Evolutionary conservation across 2,113 vertebrate genomes (phyloP), one percentile per base, ranked within the genome.

Genomic region (Junco hyemalis): DNA sequence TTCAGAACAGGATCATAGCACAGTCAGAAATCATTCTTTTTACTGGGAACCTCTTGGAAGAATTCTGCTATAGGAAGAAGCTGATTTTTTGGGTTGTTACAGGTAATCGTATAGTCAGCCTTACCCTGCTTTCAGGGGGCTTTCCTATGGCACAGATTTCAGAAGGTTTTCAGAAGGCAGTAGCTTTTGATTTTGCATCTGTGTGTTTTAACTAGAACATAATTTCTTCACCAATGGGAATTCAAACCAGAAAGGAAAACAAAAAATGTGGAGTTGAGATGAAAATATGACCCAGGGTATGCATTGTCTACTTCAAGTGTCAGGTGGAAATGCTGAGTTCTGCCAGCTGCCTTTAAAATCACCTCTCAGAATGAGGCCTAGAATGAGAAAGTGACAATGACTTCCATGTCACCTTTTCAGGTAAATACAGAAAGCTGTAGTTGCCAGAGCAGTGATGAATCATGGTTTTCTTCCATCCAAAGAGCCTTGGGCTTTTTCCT

Each of bases 401-500:
- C 35, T 45, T 84, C 56, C 14, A 45, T 50, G 72, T 94, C 68
- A 66, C 85, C 88, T 93, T 79, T 60, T 64, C 96, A 92, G 93
- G 80, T 95, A 63, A 84, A 72, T 70, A 25, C 45, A 74, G 63
- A 88, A 91, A 92, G 38, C 86, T 73, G 31, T 51, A 38, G 78
- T 74, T 93, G 80, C 78, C 50, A 63, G 78, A 76, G 26, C 51
- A 63, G 74, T 66, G 81, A 82, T 94, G 86, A 94, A 94, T 97
- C 77, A 59, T 19, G 59, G 64, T 61, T 95, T 86, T 48, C 89
- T 81, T 72, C 36, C 38, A 65, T 66, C 47, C 44, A 35, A 70
- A 91, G 84, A 94, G 85, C 74, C 91, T 64, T 89, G 60, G 70
- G 74, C 28, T 86, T 92, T 90, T 95, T 81, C 36, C 81, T 57